phyloP scores from a whole-genome alignment of 2,888 invertebrate species.

The Leucoma salicis region DNA sequence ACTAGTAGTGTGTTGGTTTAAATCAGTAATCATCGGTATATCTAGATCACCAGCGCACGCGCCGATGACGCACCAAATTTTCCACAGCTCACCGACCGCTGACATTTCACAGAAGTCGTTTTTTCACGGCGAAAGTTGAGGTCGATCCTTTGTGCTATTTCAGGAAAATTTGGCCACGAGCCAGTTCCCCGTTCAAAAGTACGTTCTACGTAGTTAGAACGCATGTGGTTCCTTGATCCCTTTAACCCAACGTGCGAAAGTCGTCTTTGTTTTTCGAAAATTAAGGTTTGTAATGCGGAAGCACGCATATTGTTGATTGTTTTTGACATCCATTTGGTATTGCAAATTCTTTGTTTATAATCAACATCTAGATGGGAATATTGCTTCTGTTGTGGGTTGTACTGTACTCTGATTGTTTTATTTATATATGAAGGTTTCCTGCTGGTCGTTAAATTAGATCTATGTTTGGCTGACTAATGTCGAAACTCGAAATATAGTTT shows the following conservation, averaged over 20 bases:
- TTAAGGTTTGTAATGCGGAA: conserved; percentile 28
- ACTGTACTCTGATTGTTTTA: conserved; percentile 4
- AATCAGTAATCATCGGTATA: conserved; percentile 13
- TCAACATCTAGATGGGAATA: conserved; percentile 40
- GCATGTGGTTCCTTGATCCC: conserved; percentile 61
- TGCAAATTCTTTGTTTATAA: conserved; percentile 53
- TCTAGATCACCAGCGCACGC: conserved; percentile 26
- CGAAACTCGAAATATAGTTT: too few species aligned
- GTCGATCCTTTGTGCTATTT: conserved; percentile 82
- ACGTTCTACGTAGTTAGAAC: conserved; percentile 61
- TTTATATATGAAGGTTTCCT: conserved; percentile 7
- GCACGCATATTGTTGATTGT: conserved; percentile 28
- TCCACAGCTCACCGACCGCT: conserved; percentile 54
- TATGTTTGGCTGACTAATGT: too few species aligned
- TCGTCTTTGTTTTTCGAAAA: conserved; percentile 21
- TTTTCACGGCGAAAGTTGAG: conserved; percentile 57
- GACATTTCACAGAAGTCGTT: conserved; percentile 76
- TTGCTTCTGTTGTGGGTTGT: conserved; percentile 27
- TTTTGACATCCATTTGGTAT: conserved; percentile 25
- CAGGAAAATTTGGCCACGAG: conserved; percentile 70
- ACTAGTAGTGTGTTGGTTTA: conserved; percentile 5
- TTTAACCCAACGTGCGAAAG: conserved; percentile 33
- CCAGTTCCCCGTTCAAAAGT: conserved; percentile 57
- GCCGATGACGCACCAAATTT: conserved; percentile 69
- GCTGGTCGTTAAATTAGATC: too few species aligned